phyloP scores from a whole-genome alignment of 1,140 invertebrate species.

The Meloidogyne hapla region DNA sequence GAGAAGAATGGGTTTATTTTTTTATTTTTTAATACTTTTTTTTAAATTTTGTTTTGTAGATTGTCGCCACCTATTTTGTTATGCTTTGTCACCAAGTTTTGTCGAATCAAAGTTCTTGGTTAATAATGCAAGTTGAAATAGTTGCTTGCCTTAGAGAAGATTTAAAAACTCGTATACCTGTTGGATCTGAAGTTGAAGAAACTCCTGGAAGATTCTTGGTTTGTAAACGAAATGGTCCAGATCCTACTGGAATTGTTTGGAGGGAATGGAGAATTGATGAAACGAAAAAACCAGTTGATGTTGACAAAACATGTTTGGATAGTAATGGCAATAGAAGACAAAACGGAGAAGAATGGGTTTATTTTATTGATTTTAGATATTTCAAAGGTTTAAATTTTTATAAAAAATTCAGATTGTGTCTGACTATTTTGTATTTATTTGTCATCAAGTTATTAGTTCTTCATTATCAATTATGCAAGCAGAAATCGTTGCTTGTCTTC shows the following conservation, averaged over 20 bases:
- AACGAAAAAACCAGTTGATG: not conserved
- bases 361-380: not conserved
- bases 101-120: not conserved
- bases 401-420: not conserved
- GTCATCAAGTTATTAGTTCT: not conserved
- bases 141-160: constrained; percentile 4
- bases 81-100: constrained; percentile 10
- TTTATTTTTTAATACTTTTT: not conserved
- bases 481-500: constrained; percentile 7
- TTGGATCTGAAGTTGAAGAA: constrained; percentile 3
- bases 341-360: constrained; percentile 16
- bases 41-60: not conserved
- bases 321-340: constrained; percentile 2
- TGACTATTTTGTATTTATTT: constrained; percentile 9
- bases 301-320: not conserved
- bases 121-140: constrained; percentile 10
- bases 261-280: constrained; percentile 9
- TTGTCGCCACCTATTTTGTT: not conserved
- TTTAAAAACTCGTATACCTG: constrained; percentile 5
- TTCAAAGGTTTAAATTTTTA: not conserved
- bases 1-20: not conserved
- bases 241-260: constrained; percentile 2
- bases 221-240: not conserved
- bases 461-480: not conserved
- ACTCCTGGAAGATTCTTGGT: not conserved